A percentile compares a stretch with the other conserved stretches of the same genome.
Conservation (phyloP, 23 tunicate species). For the Oikopleura albicans region DNA sequence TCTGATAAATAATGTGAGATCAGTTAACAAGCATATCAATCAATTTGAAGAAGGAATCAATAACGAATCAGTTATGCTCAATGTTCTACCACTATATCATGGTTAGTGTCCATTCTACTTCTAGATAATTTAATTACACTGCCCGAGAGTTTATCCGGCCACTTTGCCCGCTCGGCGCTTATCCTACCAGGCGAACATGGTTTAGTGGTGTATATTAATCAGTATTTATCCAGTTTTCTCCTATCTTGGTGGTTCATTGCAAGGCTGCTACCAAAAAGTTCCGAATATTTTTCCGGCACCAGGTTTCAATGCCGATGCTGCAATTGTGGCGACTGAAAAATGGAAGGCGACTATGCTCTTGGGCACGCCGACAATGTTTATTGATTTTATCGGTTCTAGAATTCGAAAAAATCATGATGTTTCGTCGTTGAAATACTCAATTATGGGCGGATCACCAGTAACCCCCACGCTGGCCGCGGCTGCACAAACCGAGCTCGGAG, state of each 20-base stretch:
- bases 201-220: too few species aligned
- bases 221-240: too few species aligned
- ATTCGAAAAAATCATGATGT: not conserved
- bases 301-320: not conserved
- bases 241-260: not conserved
- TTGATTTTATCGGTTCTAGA: too few species aligned
- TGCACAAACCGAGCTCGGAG: not conserved
- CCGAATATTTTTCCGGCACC: not conserved
- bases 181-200: too few species aligned
- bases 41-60: not conserved
- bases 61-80: not conserved
- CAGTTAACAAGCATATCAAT: not conserved
- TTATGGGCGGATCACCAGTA: not conserved
- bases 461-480: not conserved
- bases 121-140: too few species aligned
- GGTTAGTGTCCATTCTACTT: too few species aligned
- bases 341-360: not conserved
- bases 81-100: not conserved
- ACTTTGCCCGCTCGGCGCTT: too few species aligned
- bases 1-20: not conserved
- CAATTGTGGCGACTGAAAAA: not conserved
- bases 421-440: not conserved
- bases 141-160: too few species aligned
- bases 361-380: not conserved
- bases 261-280: not conserved